A percentile compares a stretch with the other conserved stretches of the same genome.
Evolutionary conservation across 2,113 vertebrate genomes (phyloP).

Genomic region (Camarhynchus parvulus): DNA sequence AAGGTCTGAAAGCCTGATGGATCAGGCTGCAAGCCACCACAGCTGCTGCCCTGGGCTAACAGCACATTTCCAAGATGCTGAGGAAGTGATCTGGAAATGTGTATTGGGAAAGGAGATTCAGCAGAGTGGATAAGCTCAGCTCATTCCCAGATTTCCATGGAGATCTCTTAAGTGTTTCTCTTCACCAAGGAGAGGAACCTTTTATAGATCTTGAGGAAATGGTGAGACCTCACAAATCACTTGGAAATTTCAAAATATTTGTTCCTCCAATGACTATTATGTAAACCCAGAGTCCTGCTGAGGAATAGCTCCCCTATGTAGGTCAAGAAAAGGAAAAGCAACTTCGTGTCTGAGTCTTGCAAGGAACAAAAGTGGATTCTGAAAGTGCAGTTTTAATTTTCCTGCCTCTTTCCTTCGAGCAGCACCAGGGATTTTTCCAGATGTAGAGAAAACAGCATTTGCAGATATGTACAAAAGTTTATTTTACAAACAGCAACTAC

Average conservation of each 20-base stretch:
- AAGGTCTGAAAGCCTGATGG: not conserved
- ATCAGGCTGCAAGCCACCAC: not conserved
- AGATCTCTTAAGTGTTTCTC: not conserved
- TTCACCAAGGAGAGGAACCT: not conserved
- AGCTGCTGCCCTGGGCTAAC: not conserved
- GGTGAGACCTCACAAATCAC: not conserved
- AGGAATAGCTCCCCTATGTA: not conserved
- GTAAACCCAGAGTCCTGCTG: not conserved
- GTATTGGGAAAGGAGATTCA: not conserved
- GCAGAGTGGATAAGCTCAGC: not conserved
- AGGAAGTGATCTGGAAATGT: fast-evolving
- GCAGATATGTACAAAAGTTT: slow-evolving; percentile 73
- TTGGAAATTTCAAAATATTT: slow-evolving; percentile 30
- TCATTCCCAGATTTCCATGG: fast-evolving
- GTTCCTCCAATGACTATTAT: not conserved
- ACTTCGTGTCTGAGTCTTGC: not conserved
- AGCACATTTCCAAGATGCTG: not conserved
- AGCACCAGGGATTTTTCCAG: not conserved
- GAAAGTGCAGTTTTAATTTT: slow-evolving; percentile 42
- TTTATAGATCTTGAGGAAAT: not conserved
- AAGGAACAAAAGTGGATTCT: not conserved
- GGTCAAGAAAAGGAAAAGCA: slow-evolving; percentile 20
- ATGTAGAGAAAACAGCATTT: slow-evolving; percentile 48
- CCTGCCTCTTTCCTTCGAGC: not conserved
- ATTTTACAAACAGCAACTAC: slow-evolving; percentile 67